A percentile compares a stretch with the other conserved stretches of the same genome.
Evolutionary conservation across 2,888 invertebrate genomes (phyloP).

Genomic region (Yponomeuta evonymella): DNA sequence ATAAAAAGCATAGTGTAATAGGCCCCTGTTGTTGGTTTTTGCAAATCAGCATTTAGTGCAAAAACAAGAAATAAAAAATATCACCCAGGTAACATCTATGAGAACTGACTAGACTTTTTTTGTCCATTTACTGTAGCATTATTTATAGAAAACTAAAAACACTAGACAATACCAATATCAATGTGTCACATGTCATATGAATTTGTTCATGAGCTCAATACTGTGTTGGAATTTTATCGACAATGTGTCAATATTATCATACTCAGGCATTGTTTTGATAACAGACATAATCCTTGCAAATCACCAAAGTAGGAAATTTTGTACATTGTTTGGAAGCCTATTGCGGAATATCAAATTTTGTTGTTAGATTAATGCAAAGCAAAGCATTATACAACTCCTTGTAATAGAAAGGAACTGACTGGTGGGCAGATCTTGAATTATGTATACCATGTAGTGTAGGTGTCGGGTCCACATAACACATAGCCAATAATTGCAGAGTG

Average conservation of each 20-base stretch:
- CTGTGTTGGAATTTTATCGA: neutral
- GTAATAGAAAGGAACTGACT: neutral
- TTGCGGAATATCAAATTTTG: neutral
- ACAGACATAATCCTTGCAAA: neutral
- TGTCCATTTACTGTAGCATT: too few relatives aligned
- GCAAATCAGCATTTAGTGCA: neutral
- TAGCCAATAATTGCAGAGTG: neutral
- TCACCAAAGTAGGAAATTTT: too few relatives aligned
- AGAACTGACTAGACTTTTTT: too few relatives aligned
- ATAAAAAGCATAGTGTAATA: neutral
- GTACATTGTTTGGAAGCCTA: too few relatives aligned
- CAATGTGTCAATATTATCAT: neutral
- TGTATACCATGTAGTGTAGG: slow-evolving; percentile 1
- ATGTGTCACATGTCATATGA: too few relatives aligned
- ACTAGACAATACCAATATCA: too few relatives aligned
- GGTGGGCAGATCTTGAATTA: slow-evolving; percentile 1
- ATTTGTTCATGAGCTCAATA: neutral
- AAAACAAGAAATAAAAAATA: neutral
- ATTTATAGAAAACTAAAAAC: too few relatives aligned
- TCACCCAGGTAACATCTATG: too few relatives aligned
- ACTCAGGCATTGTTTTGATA: neutral
- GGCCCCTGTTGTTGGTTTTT: neutral
- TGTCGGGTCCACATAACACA: neutral
- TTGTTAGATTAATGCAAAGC: neutral
- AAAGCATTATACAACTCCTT: neutral